Percentiles rank a stretch among this genome's conserved stretches.
phyloP scores from a whole-genome alignment of 2,113 vertebrate genomes.

The Bujurquina vittata region DNA sequence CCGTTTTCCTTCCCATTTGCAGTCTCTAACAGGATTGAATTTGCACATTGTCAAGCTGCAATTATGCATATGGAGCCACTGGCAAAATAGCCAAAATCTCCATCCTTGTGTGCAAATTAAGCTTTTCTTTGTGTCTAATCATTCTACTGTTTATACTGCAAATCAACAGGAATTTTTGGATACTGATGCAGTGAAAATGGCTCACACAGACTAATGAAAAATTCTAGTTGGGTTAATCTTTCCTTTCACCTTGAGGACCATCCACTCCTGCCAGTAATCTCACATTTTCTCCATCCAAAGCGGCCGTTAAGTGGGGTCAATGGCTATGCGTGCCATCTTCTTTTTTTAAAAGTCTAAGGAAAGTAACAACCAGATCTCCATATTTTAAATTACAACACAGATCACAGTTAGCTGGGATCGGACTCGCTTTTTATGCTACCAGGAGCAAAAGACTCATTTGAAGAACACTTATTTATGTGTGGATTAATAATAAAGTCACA shows the following conservation, averaged over 20 bases:
- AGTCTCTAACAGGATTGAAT: not conserved
- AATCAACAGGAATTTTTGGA: not conserved
- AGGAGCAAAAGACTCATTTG: not conserved
- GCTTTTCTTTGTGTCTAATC: not conserved
- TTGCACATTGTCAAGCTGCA: not conserved
- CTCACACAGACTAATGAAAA: not conserved
- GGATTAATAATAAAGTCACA: not conserved
- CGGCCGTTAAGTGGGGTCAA: not conserved
- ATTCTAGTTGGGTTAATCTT: not conserved
- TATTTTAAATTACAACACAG: not conserved
- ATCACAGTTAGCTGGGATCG: not conserved
- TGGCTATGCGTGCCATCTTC: not conserved
- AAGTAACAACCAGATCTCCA: not conserved
- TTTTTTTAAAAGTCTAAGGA: not conserved
- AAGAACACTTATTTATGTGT: not conserved
- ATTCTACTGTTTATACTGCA: not conserved
- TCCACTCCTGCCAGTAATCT: not conserved
- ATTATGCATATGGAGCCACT: not conserved
- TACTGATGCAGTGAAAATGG: not conserved
- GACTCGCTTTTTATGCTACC: not conserved
- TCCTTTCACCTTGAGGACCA: not conserved
- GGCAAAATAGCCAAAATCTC: not conserved
- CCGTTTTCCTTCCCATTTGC: not conserved
- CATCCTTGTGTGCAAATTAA: not conserved
- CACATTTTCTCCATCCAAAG: not conserved